A percentile compares a stretch with the other conserved stretches of the same genome.
phyloP scores from a whole-genome alignment of 2,888 invertebrate species.

The Lampropteryx suffumata region DNA sequence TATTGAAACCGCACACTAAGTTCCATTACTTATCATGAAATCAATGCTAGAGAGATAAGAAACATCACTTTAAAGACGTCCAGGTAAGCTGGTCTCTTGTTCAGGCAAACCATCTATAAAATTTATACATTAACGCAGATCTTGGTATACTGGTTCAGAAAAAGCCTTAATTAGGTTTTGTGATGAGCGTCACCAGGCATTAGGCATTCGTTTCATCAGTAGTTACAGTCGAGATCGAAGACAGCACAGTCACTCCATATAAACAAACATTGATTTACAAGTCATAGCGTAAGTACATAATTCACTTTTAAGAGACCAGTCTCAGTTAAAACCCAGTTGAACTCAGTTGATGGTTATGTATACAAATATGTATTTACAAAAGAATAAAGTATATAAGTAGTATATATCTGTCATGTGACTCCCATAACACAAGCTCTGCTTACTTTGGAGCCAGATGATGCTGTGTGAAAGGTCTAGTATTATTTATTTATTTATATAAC shows the following conservation, averaged over 20 bases:
- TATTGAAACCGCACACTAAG: constrained; percentile 75
- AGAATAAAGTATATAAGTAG: too few species aligned
- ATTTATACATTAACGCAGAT: constrained; percentile 25
- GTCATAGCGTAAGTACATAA: too few species aligned
- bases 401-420: too few species aligned
- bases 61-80: constrained; percentile 48
- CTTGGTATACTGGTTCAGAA: constrained; percentile 48
- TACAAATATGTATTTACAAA: too few species aligned
- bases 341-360: too few species aligned
- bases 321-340: too few species aligned
- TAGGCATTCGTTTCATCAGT: constrained; percentile 79
- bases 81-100: constrained; percentile 41
- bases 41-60: constrained; percentile 74
- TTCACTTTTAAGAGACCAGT: too few species aligned
- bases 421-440: too few species aligned
- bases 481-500: too few species aligned
- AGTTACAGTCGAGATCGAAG: constrained; percentile 31
- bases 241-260: neutral
- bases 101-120: neutral
- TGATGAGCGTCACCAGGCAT: constrained; percentile 77
- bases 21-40: constrained; percentile 70
- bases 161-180: constrained; percentile 76
- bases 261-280: too few species aligned
- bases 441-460: too few species aligned
- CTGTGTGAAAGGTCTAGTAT: too few species aligned